phyloP scores from a whole-genome alignment of 2,888 invertebrate species.

The Hirudinaria manillensis region DNA sequence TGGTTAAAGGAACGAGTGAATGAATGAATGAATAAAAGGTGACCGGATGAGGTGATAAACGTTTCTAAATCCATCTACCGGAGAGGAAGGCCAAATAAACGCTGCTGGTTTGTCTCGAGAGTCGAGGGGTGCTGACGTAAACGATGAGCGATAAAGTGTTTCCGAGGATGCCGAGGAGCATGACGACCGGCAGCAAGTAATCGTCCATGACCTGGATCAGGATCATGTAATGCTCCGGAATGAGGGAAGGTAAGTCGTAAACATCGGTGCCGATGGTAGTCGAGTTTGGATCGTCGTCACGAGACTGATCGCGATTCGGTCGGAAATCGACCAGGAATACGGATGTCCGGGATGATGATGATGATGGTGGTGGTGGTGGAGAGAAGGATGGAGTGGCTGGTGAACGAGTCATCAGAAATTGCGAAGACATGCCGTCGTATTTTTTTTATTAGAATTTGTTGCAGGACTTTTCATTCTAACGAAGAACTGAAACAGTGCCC shows the following conservation, averaged over 20 bases:
- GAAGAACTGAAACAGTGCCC: no score
- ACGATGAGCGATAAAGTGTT: slow-evolving; percentile 70
- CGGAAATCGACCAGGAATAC: no score
- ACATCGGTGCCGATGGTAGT: no score
- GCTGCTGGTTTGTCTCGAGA: slow-evolving; percentile 69
- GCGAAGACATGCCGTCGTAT: no score
- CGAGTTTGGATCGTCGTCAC: no score
- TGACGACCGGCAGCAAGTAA: slow-evolving; percentile 62
- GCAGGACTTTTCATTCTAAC: no score
- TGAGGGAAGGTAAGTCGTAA: no score
- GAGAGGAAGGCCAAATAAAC: slow-evolving; percentile 73
- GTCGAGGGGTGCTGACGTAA: slow-evolving; percentile 65
- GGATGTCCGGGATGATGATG: not conserved
- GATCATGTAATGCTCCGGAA: not conserved
- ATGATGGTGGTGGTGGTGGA: slow-evolving; percentile 10
- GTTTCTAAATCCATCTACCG: no score
- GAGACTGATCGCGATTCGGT: no score
- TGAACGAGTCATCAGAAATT: no score
- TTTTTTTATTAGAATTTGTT: no score
- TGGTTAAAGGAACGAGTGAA: not conserved
- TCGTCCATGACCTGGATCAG: slow-evolving; percentile 34
- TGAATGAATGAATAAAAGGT: not conserved
- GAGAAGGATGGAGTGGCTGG: not conserved
- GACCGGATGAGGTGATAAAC: no score
- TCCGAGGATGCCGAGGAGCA: slow-evolving; percentile 67